A percentile compares a stretch with the other conserved stretches of the same genome.
Conservation (phyloP, 2,888 invertebrate species). For the Drosophila pseudotakahashii region DNA sequence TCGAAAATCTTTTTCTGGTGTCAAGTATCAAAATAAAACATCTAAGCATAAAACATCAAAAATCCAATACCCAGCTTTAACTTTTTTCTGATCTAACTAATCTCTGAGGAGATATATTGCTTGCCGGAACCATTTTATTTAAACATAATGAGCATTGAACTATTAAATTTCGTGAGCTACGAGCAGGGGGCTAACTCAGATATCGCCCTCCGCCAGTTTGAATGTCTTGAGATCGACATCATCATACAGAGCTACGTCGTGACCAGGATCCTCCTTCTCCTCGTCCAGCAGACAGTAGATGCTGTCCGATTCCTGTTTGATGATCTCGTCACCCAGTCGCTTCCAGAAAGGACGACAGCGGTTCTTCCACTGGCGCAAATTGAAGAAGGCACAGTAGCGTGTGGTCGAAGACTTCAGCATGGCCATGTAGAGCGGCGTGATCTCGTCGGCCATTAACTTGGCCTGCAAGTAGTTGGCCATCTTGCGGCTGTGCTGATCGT, state of each 20-base stretch:
- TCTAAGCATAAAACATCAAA: no score
- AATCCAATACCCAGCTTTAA: no score
- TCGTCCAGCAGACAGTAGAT: conserved; percentile 70
- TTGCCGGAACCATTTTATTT: conserved; percentile 21
- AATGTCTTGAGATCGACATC: conserved; percentile 45
- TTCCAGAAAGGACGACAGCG: conserved; percentile 75
- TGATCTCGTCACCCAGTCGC: conserved; percentile 57
- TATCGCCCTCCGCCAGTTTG: conserved; percentile 58
- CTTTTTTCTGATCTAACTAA: no score
- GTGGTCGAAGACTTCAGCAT: conserved; percentile 65
- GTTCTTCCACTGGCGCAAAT: conserved; percentile 75
- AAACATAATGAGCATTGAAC: conserved; percentile 13
- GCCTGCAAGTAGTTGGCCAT: conserved; percentile 74
- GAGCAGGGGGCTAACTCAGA: conserved; percentile 14
- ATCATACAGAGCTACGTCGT: neutral
- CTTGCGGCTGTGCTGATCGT: conserved; percentile 65
- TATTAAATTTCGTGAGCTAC: conserved; percentile 7
- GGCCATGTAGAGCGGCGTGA: conserved; percentile 76
- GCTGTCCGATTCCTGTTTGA: conserved; percentile 56
- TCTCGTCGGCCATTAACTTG: conserved; percentile 74
- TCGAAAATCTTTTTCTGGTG: no score
- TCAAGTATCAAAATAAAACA: no score
- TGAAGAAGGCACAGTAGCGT: conserved; percentile 68
- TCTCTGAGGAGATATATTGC: neutral
- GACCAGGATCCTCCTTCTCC: conserved; percentile 56